Conservation (phyloP, 2,797 vertebrate genomes). For the Myotis planiceps region DNA sequence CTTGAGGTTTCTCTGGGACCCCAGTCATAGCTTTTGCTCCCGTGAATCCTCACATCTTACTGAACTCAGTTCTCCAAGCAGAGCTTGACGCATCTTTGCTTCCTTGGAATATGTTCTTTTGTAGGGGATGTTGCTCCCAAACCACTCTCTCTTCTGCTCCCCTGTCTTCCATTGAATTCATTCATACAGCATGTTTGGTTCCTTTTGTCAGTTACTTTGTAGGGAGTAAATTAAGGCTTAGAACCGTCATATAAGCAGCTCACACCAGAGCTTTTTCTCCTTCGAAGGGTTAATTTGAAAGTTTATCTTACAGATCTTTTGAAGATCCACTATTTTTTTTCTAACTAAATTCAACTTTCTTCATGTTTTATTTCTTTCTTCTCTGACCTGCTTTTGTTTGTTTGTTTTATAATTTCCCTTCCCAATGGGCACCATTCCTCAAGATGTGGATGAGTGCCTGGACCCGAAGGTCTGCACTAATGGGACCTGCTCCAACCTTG, state of each 20-base stretch:
- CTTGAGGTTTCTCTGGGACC: background rate
- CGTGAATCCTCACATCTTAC: background rate
- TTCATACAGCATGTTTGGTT: background rate
- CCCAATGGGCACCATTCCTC: background rate
- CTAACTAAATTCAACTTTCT: background rate
- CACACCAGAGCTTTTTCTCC: background rate
- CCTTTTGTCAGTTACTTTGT: background rate
- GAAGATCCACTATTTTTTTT: background rate
- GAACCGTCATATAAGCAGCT: background rate
- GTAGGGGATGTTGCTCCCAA: background rate
- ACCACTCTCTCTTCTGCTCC: background rate
- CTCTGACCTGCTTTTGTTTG: background rate
- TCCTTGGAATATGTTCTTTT: background rate
- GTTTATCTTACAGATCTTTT: conserved; percentile 31
- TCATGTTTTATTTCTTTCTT: conserved; percentile 9
- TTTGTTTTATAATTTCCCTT: background rate
- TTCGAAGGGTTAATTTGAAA: background rate
- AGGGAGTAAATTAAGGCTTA: background rate
- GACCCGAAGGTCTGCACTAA: conserved; percentile 84
- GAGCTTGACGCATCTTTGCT: background rate
- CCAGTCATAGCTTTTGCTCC: background rate
- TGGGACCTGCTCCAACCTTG: conserved; percentile 88
- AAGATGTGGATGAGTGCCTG: conserved; percentile 89
- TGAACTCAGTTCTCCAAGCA: background rate
- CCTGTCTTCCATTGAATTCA: background rate